Evolutionary conservation across 2,888 invertebrate genomes (phyloP).

Genomic region (Homarus gammarus): DNA sequence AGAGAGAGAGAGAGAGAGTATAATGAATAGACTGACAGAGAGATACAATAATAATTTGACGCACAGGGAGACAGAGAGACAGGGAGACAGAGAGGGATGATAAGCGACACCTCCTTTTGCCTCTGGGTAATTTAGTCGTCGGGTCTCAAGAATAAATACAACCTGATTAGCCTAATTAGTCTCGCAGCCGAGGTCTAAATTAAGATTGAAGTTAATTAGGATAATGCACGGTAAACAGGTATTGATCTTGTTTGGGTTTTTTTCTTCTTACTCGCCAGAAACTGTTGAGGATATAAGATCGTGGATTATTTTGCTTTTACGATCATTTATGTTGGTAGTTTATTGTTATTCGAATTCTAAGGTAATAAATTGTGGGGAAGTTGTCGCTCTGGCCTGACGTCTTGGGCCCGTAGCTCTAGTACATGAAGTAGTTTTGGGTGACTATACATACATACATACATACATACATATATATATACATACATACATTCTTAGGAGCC

Average conservation of each 20-base stretch:
- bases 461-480: not conserved
- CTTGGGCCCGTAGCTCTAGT: too few relatives aligned
- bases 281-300: conserved; percentile 16
- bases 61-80: not conserved
- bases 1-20: not conserved
- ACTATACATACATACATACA: not conserved
- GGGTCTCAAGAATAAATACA: conserved; percentile 39
- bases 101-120: not conserved
- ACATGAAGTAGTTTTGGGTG: too few relatives aligned
- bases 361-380: too few relatives aligned
- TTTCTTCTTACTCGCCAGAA: conserved; percentile 33
- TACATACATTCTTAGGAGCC: too few relatives aligned
- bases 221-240: conserved; percentile 53
- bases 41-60: not conserved
- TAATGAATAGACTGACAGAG: not conserved
- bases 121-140: conserved; percentile 31
- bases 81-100: not conserved
- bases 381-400: too few relatives aligned
- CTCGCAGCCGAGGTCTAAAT: conserved; percentile 43
- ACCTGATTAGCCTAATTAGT: conserved; percentile 46
- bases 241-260: conserved; percentile 28
- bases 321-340: too few relatives aligned
- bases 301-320: too few relatives aligned
- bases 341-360: too few relatives aligned
- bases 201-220: conserved; percentile 50